phyloP scores from a whole-genome alignment of 2,797 vertebrate genomes.

The Lepus townsendii region DNA sequence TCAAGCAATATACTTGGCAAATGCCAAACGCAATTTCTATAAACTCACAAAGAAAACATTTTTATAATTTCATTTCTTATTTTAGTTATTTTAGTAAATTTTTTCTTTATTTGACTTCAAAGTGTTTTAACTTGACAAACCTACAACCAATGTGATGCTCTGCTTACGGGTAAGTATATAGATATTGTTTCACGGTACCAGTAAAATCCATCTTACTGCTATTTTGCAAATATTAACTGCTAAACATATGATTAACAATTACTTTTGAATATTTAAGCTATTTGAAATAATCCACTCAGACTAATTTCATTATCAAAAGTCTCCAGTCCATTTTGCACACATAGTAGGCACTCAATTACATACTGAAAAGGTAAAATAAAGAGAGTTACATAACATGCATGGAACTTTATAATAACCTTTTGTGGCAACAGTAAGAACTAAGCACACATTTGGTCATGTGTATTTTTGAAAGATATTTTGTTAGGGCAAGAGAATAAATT shows the following conservation, averaged over 20 bases:
- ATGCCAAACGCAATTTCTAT: slow-evolving; percentile 23
- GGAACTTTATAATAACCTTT: slow-evolving; percentile 11
- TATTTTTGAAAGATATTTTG: neutral
- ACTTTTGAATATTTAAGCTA: slow-evolving; percentile 40
- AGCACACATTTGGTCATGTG: neutral
- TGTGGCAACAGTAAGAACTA: slow-evolving; percentile 3
- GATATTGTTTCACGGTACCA: neutral
- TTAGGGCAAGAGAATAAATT: neutral
- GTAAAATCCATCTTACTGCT: neutral
- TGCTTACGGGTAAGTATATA: slow-evolving; percentile 12
- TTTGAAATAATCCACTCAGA: slow-evolving; percentile 52
- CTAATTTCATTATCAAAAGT: slow-evolving; percentile 38
- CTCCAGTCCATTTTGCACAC: neutral
- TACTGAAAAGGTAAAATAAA: slow-evolving; percentile 9
- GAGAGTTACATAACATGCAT: neutral
- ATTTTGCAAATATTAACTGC: neutral
- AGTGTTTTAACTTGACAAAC: neutral
- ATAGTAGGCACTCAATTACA: neutral
- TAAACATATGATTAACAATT: neutral
- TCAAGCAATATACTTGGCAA: slow-evolving; percentile 8
- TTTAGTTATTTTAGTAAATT: slow-evolving; percentile 62
- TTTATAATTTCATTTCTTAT: slow-evolving; percentile 41
- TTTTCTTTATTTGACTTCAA: neutral
- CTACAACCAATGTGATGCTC: neutral
- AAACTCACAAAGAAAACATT: slow-evolving; percentile 46